Evolutionary conservation across 2,113 vertebrate species (phyloP), one percentile per base, ranked within the genome.

Genomic region (Myrmecobius fasciatus): DNA sequence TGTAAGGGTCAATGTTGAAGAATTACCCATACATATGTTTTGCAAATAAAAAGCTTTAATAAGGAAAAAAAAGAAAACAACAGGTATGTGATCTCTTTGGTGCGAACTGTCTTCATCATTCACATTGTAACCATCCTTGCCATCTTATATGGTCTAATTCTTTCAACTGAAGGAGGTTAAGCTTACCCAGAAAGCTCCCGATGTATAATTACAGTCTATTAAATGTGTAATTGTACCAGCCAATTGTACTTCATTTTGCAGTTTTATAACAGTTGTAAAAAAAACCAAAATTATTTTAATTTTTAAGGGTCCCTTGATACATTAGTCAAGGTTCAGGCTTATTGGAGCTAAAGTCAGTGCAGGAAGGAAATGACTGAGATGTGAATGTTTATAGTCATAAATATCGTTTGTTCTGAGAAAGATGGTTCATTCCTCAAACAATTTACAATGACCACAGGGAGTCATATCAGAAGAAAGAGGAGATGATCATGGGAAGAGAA

Each of bases 241-340:
- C 97, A 96, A 97, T 95, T 93, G 75, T 96, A 95, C 89, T 89
- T 97, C 92, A 96, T 94, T 60, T 91, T 91, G 96, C 93, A 95
- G 92, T 92, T 98, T 97, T 95, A 97, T 88, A 97, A 97, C 96
- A 97, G 53, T 56, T 95, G 96, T 90, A 93, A 95, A 93, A 97
- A 96, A 94, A 51, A 51, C 94, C 94, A 96, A 98, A 97, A 97
- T 96, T 43, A 92, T 93, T 98, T 97, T 97, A 94, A 96, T 97
- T 96, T 98, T 96, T 97, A 97, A 96, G 93, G 93, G 91, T 28
- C 92, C 95, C 95, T 53, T 96, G 91, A 75, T 93, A 60, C 88
- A 93, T 95, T 90, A 25, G 91, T 97, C 67, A 96, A 96, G 88
- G 91, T 95, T 93, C 97, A 97, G 97, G 95, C 89, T 97, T 94